These are phyloP conservation scores for Hepsetus odoe DNA, from an alignment of 2,113 vertebrate genomes.

Conservation along the genomic window DNA sequence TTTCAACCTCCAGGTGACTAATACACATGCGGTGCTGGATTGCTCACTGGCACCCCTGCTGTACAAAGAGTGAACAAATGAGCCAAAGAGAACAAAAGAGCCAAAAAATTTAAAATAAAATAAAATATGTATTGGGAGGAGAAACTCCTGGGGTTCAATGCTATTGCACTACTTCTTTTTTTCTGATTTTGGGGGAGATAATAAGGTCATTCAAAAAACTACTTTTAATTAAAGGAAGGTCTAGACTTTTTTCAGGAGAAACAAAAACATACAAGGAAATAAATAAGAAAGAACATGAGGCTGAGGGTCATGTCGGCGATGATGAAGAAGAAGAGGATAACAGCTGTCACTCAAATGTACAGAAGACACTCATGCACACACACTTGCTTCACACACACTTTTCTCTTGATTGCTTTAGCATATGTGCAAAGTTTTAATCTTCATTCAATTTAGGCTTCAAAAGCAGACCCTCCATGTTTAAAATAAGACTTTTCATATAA, in stretches of 20 bases:
- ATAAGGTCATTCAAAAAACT: too few species aligned
- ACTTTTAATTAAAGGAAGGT: too few species aligned
- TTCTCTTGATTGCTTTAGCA: not conserved
- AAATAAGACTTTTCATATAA: not conserved
- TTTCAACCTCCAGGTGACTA: constrained; percentile 16
- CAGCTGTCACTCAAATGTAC: not conserved
- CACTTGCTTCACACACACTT: not conserved
- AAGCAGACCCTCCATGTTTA: not conserved
- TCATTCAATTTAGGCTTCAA: not conserved
- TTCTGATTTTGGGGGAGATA: too few species aligned
- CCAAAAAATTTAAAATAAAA: too few species aligned
- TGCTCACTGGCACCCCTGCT: not conserved
- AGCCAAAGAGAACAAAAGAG: too few species aligned
- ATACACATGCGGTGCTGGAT: not conserved
- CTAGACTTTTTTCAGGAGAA: not conserved
- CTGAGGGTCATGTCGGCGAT: not conserved
- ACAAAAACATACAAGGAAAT: not conserved
- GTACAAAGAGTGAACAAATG: not conserved
- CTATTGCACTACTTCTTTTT: too few species aligned
- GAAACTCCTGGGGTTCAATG: too few species aligned
- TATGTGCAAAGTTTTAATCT: not conserved
- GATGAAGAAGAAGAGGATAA: too few species aligned
- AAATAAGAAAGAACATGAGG: not conserved
- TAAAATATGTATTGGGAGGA: too few species aligned
- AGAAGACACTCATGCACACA: not conserved